Evolutionary conservation across 1,140 invertebrate species (phyloP), one percentile per base, ranked within the genome.

Genomic region (Platyscapa corneri): DNA sequence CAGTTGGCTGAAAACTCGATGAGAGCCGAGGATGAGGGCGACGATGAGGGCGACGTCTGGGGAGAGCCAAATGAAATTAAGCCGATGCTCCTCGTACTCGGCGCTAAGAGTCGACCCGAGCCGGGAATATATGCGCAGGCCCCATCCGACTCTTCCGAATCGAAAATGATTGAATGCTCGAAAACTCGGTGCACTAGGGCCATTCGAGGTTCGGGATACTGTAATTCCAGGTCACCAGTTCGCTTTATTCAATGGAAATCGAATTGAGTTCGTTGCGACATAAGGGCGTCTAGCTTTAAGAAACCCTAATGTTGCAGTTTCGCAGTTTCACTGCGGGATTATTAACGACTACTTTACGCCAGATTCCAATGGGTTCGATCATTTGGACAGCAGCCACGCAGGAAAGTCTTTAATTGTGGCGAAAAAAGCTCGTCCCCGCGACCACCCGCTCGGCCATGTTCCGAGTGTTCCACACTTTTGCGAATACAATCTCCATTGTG

Each of bases 1-100:
- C 34, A 64, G 32, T 67, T 70, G 16, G 56, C 27, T 23, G 60
- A 65, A 80, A 80, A 46, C 78, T 81, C 64, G 79, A 81, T 49
- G 30, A 81, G 39, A 81, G 60, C 46, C 56, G 60, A 75, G 30
- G 34, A 72, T 14, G 42, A 56, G 34, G 12, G 39, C 60, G 64
- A 75, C 42, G 34, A 72, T 14, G 42, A 56, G 34, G 12, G 39
- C 60, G 64, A 81, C 42, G 79, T 27, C 64, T 27, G 65, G 10
- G 34, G n/a, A 72, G 0, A 23, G 16, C 3, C 1, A 56, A 75
- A 75, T 83, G 70, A 83, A 83, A 75, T 60, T 75, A 75, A 60
- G 74, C 74, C 49, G 53, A 64, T 53, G 81, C 49, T 18, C 18
- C 49, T 18, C 18, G 49, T 53, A 18, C 16, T 18, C 8, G 7